Conservation (phyloP, 2,888 invertebrate genomes). For the Urechis unicinctus region DNA sequence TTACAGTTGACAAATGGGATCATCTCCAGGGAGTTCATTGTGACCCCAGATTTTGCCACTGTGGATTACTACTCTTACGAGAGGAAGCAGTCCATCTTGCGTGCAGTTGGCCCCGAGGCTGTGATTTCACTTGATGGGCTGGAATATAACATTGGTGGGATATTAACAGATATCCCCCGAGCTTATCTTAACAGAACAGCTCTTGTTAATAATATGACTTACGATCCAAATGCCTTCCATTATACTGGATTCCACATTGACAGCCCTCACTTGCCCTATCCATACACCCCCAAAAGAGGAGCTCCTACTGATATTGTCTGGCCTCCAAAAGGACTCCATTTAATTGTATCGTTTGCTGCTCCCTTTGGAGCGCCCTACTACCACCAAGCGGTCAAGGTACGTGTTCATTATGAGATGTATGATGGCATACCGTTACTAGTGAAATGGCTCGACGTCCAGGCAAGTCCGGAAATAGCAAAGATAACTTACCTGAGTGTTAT, state of each 20-base stretch:
- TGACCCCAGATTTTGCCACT: slow-evolving; percentile 17
- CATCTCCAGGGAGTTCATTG: slow-evolving; percentile 14
- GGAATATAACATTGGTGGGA: slow-evolving; percentile 14
- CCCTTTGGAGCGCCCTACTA: slow-evolving; percentile 14
- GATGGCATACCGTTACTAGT: slow-evolving; percentile 21
- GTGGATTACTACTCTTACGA: slow-evolving; percentile 16
- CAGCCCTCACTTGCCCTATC: slow-evolving; percentile 14
- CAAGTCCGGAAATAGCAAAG: no score
- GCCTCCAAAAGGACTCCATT: slow-evolving; percentile 19
- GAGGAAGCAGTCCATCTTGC: slow-evolving; percentile 13
- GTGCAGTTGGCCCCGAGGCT: slow-evolving; percentile 16
- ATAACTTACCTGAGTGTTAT: slow-evolving; percentile 10
- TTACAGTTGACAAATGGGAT: slow-evolving; percentile 15
- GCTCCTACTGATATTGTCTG: slow-evolving; percentile 18
- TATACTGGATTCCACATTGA: slow-evolving; percentile 6
- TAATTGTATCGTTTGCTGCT: slow-evolving; percentile 14
- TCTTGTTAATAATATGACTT: slow-evolving; percentile 4
- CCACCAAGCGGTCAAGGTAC: slow-evolving; percentile 14
- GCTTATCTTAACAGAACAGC: slow-evolving; percentile 21
- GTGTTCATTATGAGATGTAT: slow-evolving; percentile 22
- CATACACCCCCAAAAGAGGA: slow-evolving; percentile 17
- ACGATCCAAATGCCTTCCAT: slow-evolving; percentile 15
- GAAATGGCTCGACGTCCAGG: slow-evolving; percentile 17
- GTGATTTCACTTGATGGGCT: slow-evolving; percentile 17
- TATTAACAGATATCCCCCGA: slow-evolving; percentile 11